phyloP scores from a whole-genome alignment of 2,888 invertebrate species.

The Drosophila mayaguana region DNA sequence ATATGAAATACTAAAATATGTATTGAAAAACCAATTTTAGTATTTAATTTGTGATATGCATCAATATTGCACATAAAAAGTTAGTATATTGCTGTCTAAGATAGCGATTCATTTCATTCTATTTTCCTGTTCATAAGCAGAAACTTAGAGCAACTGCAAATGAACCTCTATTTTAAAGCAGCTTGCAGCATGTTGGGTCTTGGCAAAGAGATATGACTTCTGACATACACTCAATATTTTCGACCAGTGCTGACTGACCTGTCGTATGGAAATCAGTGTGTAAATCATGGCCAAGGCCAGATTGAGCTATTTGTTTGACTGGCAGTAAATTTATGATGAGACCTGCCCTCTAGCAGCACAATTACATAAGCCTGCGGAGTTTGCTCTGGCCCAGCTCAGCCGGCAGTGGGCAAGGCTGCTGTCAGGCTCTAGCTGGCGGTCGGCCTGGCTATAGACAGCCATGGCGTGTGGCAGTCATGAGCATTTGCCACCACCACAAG shows the following conservation, averaged over 20 bases:
- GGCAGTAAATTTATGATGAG: conserved; percentile 8
- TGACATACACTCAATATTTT: not conserved
- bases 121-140: too few species aligned
- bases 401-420: conserved; percentile 20
- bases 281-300: conserved; percentile 12
- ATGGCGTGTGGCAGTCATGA: conserved; percentile 21
- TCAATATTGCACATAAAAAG: too few species aligned
- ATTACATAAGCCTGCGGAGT: not conserved
- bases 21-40: too few species aligned
- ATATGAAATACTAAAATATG: too few species aligned
- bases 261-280: not conserved
- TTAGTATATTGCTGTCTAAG: too few species aligned
- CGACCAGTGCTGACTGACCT: not conserved
- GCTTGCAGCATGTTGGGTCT: not conserved
- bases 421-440: not conserved
- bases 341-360: conserved; percentile 4
- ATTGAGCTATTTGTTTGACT: conserved; percentile 27
- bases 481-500: conserved; percentile 39
- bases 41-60: too few species aligned
- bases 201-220: too few species aligned
- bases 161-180: not conserved
- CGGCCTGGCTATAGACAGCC: too few species aligned
- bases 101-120: not conserved
- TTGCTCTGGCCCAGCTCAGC: conserved; percentile 1
- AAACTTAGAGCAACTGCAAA: not conserved